Conservation (phyloP, 2,888 invertebrate species). For the Phengaris alcon region DNA sequence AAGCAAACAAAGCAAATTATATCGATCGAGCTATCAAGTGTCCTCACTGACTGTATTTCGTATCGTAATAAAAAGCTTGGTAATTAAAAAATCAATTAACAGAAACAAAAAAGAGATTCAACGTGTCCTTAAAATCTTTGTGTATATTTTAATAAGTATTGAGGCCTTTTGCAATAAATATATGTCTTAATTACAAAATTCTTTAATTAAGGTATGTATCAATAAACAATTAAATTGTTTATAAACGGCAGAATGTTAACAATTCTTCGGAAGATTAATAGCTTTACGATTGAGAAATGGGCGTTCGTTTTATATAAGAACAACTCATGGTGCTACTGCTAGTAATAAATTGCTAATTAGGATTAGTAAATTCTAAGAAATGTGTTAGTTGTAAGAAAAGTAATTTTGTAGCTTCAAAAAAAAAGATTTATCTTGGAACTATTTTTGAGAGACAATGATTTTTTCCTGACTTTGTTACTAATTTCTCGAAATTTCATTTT, state of each 20-base stretch:
- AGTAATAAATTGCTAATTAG: not conserved
- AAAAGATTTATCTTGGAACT: too few species aligned
- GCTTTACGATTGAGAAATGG: not conserved
- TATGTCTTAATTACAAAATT: constrained; percentile 12
- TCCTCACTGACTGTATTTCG: not conserved
- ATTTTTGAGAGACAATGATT: too few species aligned
- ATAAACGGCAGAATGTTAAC: not conserved
- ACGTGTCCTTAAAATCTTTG: too few species aligned
- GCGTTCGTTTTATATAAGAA: not conserved
- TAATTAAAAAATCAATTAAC: constrained; percentile 2
- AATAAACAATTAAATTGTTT: constrained; percentile 19
- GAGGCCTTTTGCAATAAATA: not conserved
- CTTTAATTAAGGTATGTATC: constrained; percentile 8
- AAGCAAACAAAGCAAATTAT: too few species aligned
- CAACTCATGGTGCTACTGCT: not conserved
- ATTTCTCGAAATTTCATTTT: too few species aligned
- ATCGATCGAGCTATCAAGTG: too few species aligned
- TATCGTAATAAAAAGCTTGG: not conserved
- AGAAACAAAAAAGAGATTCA: not conserved
- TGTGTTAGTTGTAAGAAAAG: too few species aligned
- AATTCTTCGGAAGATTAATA: constrained; percentile 1
- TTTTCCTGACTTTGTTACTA: too few species aligned
- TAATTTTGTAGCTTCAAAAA: too few species aligned
- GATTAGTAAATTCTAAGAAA: not conserved
- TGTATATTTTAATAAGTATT: not conserved